Percentiles rank a stretch among this genome's conserved stretches.
These are phyloP conservation scores for Zaprionus ghesquierei DNA, from an alignment of 1,140 invertebrate species.

Conservation along the genomic window DNA sequence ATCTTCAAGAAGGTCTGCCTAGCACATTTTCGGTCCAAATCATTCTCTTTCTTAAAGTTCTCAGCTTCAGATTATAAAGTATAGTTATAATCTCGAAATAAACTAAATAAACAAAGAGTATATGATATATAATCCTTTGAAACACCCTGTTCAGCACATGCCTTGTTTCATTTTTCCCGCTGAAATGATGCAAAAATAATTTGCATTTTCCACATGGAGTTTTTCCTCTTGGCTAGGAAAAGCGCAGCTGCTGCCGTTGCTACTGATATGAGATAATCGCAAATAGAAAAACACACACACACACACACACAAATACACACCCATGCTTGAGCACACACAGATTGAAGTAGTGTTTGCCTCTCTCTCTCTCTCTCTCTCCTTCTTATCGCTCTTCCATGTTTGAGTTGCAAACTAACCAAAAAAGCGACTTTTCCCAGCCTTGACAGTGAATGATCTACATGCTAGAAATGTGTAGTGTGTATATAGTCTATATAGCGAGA, in stretches of 20 bases:
- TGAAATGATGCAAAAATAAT: not conserved
- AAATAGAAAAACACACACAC: not conserved
- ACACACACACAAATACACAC: conserved; percentile 5
- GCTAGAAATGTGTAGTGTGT: not conserved
- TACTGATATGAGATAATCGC: conserved; percentile 20
- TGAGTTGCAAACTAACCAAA: conserved; percentile 20
- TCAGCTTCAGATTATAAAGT: too few species aligned
- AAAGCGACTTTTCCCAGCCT: conserved; percentile 4
- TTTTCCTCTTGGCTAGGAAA: not conserved
- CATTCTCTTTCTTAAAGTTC: too few species aligned
- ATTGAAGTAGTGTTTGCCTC: not conserved
- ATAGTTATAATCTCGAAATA: too few species aligned
- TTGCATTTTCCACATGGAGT: not conserved
- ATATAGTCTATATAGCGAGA: not conserved
- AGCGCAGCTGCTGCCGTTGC: not conserved
- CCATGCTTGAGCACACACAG: not conserved
- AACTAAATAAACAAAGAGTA: too few species aligned
- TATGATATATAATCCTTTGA: too few species aligned
- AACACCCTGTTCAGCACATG: too few species aligned
- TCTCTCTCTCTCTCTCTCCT: not conserved
- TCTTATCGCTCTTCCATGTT: conserved; percentile 12
- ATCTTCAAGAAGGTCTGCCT: too few species aligned
- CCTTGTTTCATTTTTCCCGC: too few species aligned
- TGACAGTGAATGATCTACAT: conserved; percentile 35
- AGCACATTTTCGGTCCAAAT: too few species aligned